Percentiles rank a stretch among this genome's conserved stretches.
Conservation (phyloP, 2,797 vertebrate species). For the Acrossocheilus wenchowensis region DNA sequence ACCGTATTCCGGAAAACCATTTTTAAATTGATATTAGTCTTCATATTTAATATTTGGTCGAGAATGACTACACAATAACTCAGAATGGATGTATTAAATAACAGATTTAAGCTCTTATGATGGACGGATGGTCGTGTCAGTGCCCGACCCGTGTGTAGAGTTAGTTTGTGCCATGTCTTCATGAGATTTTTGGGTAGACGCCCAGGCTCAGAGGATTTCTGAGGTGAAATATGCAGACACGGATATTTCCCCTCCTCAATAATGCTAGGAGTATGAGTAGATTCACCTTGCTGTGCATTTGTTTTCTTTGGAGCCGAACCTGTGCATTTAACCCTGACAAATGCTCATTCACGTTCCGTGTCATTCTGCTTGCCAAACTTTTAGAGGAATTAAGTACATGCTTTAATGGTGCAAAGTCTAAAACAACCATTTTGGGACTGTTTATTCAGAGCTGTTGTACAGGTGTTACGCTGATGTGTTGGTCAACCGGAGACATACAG, state of each 20-base stretch:
- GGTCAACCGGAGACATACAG: conserved; percentile 13
- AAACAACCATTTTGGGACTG: conserved; percentile 35
- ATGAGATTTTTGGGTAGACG: conserved; percentile 22
- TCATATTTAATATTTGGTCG: conserved; percentile 6
- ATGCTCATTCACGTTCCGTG: conserved; percentile 47
- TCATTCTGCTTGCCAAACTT: conserved; percentile 43
- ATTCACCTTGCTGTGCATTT: conserved; percentile 55
- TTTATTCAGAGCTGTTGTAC: conserved; percentile 20
- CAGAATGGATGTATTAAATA: conserved; percentile 27
- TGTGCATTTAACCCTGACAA: conserved; percentile 46
- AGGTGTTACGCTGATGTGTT: conserved; percentile 17
- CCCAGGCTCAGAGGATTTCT: conserved; percentile 46
- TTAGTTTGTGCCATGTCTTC: conserved; percentile 30
- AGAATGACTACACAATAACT: conserved; percentile 10
- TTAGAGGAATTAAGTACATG: conserved; percentile 47
- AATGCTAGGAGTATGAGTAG: conserved; percentile 45
- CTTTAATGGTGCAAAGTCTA: conserved; percentile 34
- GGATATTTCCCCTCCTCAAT: neutral
- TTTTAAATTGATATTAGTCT: conserved; percentile 38
- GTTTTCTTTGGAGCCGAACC: conserved; percentile 51
- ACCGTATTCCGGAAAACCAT: conserved; percentile 32
- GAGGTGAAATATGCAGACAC: conserved; percentile 51
- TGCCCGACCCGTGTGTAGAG: neutral
- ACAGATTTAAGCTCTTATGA: conserved; percentile 14
- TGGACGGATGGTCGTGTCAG: conserved; percentile 14